Base-by-base conservation (phyloP, 2,888 invertebrate species). In the Eudasyphora cyanicolor region DNA sequence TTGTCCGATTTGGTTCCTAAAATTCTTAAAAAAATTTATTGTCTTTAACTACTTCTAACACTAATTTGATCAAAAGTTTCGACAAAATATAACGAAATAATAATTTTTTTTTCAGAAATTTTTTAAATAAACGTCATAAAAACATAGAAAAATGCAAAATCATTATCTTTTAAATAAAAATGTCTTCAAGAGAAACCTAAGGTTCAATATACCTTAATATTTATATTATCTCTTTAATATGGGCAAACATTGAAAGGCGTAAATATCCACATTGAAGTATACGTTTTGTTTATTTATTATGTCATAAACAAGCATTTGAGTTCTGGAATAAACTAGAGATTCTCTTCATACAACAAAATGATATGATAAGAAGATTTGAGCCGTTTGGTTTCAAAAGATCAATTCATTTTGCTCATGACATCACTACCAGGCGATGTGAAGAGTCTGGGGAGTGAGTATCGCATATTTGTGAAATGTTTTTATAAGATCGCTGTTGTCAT, bases 201-300 rank as follows among this genome's bases (percentile, higher is more conserved):
- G 29, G 69, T 49, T 42, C 29, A 69, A 29, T 57, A 77, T 14
- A 60, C 38, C 14, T 57, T 49, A 19, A 49, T 29, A 14, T 57
- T 57, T 27, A 24, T 19, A 14, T 27, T 29, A 14, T 29, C 29
- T 29, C n/a, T 60, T 32, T 60, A 60, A 60, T 60, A 32, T 60
- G 24, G 19, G 6, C 3, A 5, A 54, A 21, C 60, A n/a, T 32
- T 60, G 14, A 32, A 60, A 12, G 14, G 2, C 2, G 45, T 45
- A 45, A n/a, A 45, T 45, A 45, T 45, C n/a, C n/a, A 49, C 14
- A 45, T 45, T 45, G 17, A 17, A 49, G 17, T 2, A 49, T n/a
- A 10, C n/a, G n/a, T 57, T 32, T 29, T 60, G 29, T 60, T n/a
- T 60, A 27, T 24, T 27, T 32, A n/a, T 60, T n/a, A 27, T 27